Evolutionary conservation across 2,888 invertebrate genomes (phyloP).

Genomic region (Craniophora ligustri): DNA sequence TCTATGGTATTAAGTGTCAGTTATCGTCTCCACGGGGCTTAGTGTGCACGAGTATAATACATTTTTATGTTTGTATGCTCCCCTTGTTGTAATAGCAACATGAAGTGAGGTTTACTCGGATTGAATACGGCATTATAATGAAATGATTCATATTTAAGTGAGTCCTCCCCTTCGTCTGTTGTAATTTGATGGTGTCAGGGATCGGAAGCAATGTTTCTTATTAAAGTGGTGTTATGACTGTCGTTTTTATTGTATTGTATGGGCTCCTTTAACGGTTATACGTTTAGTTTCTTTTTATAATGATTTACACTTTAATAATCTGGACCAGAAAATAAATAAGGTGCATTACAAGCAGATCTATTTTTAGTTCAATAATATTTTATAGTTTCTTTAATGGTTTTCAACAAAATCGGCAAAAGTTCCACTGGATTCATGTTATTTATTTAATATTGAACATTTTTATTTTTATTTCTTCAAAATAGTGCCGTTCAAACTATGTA

Average conservation of each 20-base stretch:
- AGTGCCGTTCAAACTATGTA: too few species aligned
- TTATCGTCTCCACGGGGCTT: slow-evolving; percentile 87
- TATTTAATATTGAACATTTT: too few species aligned
- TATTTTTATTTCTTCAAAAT: too few species aligned
- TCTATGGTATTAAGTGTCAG: slow-evolving; percentile 88
- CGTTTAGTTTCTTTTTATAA: slow-evolving; percentile 45
- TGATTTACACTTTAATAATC: slow-evolving; percentile 20
- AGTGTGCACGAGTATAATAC: slow-evolving; percentile 74
- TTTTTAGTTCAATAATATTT: too few species aligned
- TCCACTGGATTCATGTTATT: too few species aligned
- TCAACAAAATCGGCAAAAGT: too few species aligned
- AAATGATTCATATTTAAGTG: slow-evolving; percentile 89
- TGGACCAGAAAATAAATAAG: slow-evolving; percentile 9
- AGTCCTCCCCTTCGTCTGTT: slow-evolving; percentile 83
- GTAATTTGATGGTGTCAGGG: slow-evolving; percentile 84
- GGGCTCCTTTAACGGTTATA: slow-evolving; percentile 52
- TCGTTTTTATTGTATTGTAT: slow-evolving; percentile 73
- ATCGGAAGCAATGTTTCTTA: slow-evolving; percentile 87
- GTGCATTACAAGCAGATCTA: slow-evolving; percentile 7
- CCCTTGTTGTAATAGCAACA: slow-evolving; percentile 86
- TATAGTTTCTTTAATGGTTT: too few species aligned
- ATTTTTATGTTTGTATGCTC: slow-evolving; percentile 83
- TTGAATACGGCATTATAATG: slow-evolving; percentile 89
- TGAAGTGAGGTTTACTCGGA: slow-evolving; percentile 87
- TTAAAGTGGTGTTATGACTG: slow-evolving; percentile 85